Percentiles rank a stretch among this genome's conserved stretches.
Conservation (phyloP, 2,113 vertebrate species). For the Epinephelus moara region DNA sequence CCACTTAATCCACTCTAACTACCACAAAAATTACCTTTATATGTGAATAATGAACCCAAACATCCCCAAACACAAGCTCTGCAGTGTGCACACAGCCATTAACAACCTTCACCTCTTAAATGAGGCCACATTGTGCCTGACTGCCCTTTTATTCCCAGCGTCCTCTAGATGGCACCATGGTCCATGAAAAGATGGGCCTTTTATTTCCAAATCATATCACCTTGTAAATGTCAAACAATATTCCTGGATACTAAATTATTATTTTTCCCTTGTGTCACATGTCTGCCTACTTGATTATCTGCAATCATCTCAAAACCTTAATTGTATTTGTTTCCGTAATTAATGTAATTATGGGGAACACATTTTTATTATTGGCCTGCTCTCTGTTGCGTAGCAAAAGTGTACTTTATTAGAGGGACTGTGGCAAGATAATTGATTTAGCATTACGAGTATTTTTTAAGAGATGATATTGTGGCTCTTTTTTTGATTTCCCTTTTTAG, state of each 20-base stretch:
- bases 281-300: constrained; percentile 57
- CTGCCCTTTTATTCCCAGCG: not conserved
- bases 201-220: constrained; percentile 61
- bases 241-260: constrained; percentile 65
- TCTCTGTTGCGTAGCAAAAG: constrained; percentile 23
- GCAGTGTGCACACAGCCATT: not conserved
- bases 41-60: not conserved
- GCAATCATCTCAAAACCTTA: constrained; percentile 52
- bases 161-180: constrained; percentile 85
- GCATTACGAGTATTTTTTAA: not conserved
- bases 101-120: not conserved
- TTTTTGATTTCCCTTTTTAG: not conserved
- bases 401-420: constrained; percentile 21
- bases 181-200: constrained; percentile 76
- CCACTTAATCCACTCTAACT: not conserved
- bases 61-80: not conserved
- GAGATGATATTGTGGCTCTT: not conserved
- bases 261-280: constrained; percentile 68
- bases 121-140: not conserved
- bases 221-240: constrained; percentile 68
- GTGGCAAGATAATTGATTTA: constrained; percentile 13
- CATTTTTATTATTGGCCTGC: constrained; percentile 59
- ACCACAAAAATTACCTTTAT: not conserved
- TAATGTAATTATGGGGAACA: constrained; percentile 54
- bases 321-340: constrained; percentile 62